phyloP scores from a whole-genome alignment of 1,140 invertebrate genomes.

The Drosophila pandora region DNA sequence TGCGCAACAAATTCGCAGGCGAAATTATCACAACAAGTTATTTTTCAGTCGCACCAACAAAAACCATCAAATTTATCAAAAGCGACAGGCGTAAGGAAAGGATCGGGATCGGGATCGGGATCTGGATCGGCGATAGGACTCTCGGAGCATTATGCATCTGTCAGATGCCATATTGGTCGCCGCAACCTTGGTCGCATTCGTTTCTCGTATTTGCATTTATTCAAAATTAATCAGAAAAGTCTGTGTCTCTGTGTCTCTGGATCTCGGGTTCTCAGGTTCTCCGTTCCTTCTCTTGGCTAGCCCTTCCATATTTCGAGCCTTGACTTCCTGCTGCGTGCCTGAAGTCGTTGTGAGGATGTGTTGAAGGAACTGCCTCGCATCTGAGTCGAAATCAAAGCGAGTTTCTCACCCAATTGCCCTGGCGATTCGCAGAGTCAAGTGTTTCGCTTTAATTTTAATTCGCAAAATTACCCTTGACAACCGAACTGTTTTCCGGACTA shows the following conservation, averaged over 20 bases:
- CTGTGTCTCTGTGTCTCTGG: not conserved
- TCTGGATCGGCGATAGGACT: not conserved
- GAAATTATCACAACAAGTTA: constrained; percentile 81
- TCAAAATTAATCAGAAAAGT: constrained; percentile 70
- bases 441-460: not conserved
- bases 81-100: constrained; percentile 72
- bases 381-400: not conserved
- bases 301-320: constrained; percentile 28
- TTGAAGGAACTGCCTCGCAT: constrained; percentile 8
- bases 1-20: constrained; percentile 71
- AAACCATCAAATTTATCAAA: constrained; percentile 73
- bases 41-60: constrained; percentile 56
- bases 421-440: too few species aligned
- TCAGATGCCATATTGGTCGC: constrained; percentile 39
- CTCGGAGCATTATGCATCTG: constrained; percentile 44
- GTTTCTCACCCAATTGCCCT: too few species aligned
- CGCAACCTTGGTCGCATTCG: constrained; percentile 38
- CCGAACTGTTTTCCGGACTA: not conserved
- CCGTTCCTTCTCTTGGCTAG: too few species aligned
- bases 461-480: not conserved
- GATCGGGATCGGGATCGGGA: constrained; percentile 15
- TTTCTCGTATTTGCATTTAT: constrained; percentile 66
- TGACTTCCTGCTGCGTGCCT: constrained; percentile 63
- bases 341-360: constrained; percentile 21
- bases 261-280: not conserved